Percentiles rank a stretch among this genome's conserved stretches.
These are phyloP conservation scores for Octopus sinensis DNA, from an alignment of 1,140 invertebrate species.

Conservation along the genomic window DNA sequence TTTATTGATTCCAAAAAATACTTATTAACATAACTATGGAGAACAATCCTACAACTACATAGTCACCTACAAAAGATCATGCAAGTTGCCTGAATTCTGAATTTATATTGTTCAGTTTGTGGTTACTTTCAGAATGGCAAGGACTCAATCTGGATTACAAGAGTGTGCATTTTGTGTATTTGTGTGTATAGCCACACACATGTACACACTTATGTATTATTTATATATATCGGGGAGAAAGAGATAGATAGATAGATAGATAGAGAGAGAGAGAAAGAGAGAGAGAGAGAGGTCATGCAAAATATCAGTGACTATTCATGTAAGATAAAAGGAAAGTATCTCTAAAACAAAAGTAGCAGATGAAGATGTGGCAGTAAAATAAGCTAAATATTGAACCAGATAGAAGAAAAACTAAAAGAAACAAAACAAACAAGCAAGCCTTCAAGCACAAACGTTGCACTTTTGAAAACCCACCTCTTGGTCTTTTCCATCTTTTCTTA, in stretches of 20 bases:
- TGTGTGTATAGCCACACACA: background rate
- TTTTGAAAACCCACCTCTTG: constrained; percentile 8
- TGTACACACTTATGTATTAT: background rate
- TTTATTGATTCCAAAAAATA: too few species aligned
- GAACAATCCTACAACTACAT: too few species aligned
- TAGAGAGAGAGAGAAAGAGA: background rate
- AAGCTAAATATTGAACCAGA: background rate
- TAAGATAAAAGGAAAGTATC: background rate
- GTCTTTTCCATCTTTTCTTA: constrained; percentile 15
- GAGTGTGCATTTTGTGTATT: background rate
- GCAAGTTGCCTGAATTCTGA: too few species aligned
- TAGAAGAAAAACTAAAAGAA: background rate
- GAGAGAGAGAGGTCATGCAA: background rate
- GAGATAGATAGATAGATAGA: background rate
- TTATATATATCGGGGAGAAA: background rate
- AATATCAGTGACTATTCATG: background rate
- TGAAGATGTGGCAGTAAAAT: background rate
- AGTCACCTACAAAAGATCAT: too few species aligned
- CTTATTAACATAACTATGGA: too few species aligned
- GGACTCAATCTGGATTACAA: background rate
- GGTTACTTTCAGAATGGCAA: background rate
- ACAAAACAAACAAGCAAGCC: background rate
- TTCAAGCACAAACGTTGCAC: background rate
- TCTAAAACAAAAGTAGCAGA: background rate
- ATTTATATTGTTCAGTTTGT: too few species aligned